phyloP scores from a whole-genome alignment of 2,888 invertebrate genomes.

The Andrena haemorrhoa region DNA sequence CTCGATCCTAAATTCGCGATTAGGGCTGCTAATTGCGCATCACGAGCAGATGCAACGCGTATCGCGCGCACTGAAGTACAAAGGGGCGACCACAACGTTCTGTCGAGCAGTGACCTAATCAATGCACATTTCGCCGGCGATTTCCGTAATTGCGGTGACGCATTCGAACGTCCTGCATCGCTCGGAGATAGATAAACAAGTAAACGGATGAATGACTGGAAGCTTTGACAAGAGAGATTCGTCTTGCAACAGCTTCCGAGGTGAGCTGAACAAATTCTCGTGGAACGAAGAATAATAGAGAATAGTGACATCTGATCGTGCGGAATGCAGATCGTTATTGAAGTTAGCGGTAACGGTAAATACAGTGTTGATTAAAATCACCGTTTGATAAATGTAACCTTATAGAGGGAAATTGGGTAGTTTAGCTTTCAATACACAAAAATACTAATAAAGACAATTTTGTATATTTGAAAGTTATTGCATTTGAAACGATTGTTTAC shows the following conservation, averaged over 20 bases:
- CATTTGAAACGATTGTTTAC: too few species aligned
- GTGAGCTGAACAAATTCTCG: neutral
- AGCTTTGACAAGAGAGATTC: neutral
- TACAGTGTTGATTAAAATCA: too few species aligned
- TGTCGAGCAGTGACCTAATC: slow-evolving; percentile 59
- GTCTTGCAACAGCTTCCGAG: neutral
- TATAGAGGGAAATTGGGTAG: too few species aligned
- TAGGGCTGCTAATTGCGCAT: slow-evolving; percentile 46
- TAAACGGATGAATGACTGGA: slow-evolving; percentile 14
- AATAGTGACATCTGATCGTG: neutral
- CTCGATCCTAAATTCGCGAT: slow-evolving; percentile 44
- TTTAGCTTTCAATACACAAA: too few species aligned
- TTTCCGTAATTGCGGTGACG: slow-evolving; percentile 70
- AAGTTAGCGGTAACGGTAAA: too few species aligned
- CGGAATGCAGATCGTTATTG: too few species aligned
- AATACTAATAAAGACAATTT: too few species aligned
- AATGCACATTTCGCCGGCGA: slow-evolving; percentile 67
- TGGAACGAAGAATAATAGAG: neutral
- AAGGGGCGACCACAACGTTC: slow-evolving; percentile 54
- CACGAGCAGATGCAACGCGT: slow-evolving; percentile 35
- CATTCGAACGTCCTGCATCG: slow-evolving; percentile 39
- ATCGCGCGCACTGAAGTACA: slow-evolving; percentile 47
- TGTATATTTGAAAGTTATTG: too few species aligned
- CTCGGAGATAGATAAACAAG: slow-evolving; percentile 31
- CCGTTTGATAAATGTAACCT: too few species aligned